These are phyloP conservation scores for Psophia crepitans DNA, from an alignment of 2,113 vertebrate genomes.

Conservation along the genomic window DNA sequence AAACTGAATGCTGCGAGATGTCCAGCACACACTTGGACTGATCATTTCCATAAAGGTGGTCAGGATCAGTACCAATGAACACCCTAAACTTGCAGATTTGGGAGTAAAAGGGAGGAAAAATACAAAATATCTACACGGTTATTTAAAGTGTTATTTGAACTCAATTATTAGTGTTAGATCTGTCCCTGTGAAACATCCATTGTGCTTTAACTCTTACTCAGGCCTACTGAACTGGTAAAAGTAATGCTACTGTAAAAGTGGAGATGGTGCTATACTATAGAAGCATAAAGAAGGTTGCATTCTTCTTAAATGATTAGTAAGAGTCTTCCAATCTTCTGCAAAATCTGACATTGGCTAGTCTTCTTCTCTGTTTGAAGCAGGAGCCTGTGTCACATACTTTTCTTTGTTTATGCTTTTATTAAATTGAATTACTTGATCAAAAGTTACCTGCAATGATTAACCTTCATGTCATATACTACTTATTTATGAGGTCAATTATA, in stretches of 20 bases:
- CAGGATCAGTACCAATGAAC: neutral
- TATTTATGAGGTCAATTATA: neutral
- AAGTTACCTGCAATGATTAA: neutral
- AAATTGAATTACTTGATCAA: neutral
- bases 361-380: neutral
- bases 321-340: neutral
- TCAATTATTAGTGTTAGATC: neutral
- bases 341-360: neutral
- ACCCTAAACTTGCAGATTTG: neutral
- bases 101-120: neutral
- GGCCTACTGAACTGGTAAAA: neutral
- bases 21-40: neutral
- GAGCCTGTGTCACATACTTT: neutral
- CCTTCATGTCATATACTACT: neutral
- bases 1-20: neutral
- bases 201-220: neutral
- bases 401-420: neutral
- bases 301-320: neutral
- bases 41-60: neutral
- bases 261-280: neutral
- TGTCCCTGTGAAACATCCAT: neutral
- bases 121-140: neutral
- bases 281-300: neutral
- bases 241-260: neutral
- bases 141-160: neutral